Evolutionary conservation across 1,140 invertebrate genomes (phyloP), one percentile per base, ranked within the genome.

Genomic region (Heliothis subflexa): DNA sequence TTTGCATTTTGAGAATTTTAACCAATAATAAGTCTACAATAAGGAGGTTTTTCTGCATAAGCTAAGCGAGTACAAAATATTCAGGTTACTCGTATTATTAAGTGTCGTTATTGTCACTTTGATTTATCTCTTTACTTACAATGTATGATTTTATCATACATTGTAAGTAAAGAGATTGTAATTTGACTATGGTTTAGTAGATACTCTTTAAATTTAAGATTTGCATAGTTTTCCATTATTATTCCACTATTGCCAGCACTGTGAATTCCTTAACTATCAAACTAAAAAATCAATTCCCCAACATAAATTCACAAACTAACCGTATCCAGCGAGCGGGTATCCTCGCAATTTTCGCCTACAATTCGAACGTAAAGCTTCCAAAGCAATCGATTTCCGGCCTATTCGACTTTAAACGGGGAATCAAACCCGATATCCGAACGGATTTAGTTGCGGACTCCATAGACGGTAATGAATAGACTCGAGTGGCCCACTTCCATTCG

Each of bases 341-440:
- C 85, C 54, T 25, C 33, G 73, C 61, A 62, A 71, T 62, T 74
- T 85, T 85, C 81, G 83, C 81, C 83, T 86, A 91, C 88, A 90
- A 92, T 91, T 90, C 87, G 84, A 87, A 90, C 86, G 88, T 83
- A 84, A 85, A 91, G 91, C 89, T 89, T 91, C 87, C 81, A 92
- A 93, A 93, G 91, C 91, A 91, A 93, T 93, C 93, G 89, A 94
- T 94, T 94, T 94, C 93, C 93, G 91, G 91, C 88, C 90, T 94
- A 93, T 94, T 93, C 91, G 91, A 93, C 90, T 93, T 91, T 87
- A 90, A 94, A 90, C 90, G 87, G 84, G 85, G 89, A 93, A 93
- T 91, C 93, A 91, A 94, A 93, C 91, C 85, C 87, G 89, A 90
- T 91, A 93, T 91, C 88, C 89, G 86, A 86, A 66, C 84, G 88